Conservation (phyloP, 35 echinoderm and acorn worm genomes). For the Diadema setosum region DNA sequence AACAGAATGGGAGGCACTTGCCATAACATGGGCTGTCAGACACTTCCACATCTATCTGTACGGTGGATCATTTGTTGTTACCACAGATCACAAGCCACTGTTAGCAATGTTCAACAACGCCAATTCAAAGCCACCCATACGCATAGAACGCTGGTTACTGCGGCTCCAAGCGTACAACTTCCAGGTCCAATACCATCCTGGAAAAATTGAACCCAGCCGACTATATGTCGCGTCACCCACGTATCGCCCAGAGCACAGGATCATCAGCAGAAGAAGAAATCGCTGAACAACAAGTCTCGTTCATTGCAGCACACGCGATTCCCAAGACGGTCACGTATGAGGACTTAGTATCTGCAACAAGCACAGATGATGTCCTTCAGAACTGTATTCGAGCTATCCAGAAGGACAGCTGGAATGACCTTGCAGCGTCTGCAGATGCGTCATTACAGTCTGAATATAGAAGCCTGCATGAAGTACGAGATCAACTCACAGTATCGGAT, state of each 20-base stretch:
- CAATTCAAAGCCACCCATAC: slow-evolving; percentile 30
- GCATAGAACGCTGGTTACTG: slow-evolving; percentile 63
- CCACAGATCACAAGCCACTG: slow-evolving; percentile 73
- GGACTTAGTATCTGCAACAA: slow-evolving; percentile 34
- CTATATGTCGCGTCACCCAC: slow-evolving; percentile 61
- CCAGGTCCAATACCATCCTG: slow-evolving; percentile 16
- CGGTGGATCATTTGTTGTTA: slow-evolving; percentile 15
- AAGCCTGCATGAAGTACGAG: slow-evolving; percentile 5
- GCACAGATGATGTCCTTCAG: slow-evolving; percentile 21
- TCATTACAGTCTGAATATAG: background rate
- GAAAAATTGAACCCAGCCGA: slow-evolving; percentile 52
- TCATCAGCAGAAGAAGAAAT: background rate
- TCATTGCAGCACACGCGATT: background rate
- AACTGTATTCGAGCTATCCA: slow-evolving; percentile 1
- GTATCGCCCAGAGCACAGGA: background rate
- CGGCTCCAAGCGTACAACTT: slow-evolving; percentile 57
- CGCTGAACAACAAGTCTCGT: slow-evolving; percentile 32
- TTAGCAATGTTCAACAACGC: slow-evolving; percentile 52
- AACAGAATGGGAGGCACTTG: slow-evolving; percentile 51
- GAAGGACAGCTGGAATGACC: slow-evolving; percentile 27
- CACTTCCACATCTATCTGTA: slow-evolving; percentile 59
- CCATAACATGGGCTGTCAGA: slow-evolving; percentile 10
- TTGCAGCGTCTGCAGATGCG: background rate
- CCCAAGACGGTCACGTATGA: slow-evolving; percentile 9
- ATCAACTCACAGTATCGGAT: slow-evolving; percentile 37